Evolutionary conservation across 2,113 vertebrate species (phyloP).

Genomic region (Lycocorax pyrrhopterus): DNA sequence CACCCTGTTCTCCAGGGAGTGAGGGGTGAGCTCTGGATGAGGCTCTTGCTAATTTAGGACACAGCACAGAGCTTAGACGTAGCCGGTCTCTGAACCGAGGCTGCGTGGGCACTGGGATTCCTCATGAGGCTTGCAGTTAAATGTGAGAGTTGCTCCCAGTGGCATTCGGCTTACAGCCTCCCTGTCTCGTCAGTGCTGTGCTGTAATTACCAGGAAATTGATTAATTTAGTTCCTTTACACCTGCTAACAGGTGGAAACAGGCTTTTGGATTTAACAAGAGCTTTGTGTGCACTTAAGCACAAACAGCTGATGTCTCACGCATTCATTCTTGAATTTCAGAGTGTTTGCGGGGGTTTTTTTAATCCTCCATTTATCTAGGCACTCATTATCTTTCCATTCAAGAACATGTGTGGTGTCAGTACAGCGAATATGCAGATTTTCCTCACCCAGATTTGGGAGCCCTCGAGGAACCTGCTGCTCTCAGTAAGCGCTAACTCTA

Average conservation of each 20-base stretch:
- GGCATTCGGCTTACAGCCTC: not conserved
- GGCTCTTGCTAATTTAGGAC: not conserved
- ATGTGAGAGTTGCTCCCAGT: not conserved
- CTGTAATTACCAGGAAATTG: slow-evolving; percentile 26
- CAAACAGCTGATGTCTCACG: not conserved
- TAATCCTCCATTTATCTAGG: not conserved
- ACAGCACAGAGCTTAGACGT: not conserved
- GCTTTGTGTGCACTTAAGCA: not conserved
- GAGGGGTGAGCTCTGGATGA: not conserved
- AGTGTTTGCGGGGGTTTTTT: not conserved
- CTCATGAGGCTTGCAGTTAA: not conserved
- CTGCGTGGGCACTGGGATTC: not conserved
- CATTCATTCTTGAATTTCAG: not conserved
- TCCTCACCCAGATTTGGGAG: not conserved
- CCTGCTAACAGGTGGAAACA: slow-evolving; percentile 14
- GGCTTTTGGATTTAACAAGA: not conserved
- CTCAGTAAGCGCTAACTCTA: not conserved
- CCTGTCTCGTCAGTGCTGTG: not conserved
- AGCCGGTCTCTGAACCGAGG: not conserved
- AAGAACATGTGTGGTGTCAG: not conserved
- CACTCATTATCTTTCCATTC: not conserved
- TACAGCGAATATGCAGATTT: not conserved
- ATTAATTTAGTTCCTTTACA: not conserved
- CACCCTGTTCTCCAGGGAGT: not conserved
- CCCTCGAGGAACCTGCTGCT: not conserved